Conservation (phyloP, 1,140 invertebrate species). For the Calephelis nemesis region DNA sequence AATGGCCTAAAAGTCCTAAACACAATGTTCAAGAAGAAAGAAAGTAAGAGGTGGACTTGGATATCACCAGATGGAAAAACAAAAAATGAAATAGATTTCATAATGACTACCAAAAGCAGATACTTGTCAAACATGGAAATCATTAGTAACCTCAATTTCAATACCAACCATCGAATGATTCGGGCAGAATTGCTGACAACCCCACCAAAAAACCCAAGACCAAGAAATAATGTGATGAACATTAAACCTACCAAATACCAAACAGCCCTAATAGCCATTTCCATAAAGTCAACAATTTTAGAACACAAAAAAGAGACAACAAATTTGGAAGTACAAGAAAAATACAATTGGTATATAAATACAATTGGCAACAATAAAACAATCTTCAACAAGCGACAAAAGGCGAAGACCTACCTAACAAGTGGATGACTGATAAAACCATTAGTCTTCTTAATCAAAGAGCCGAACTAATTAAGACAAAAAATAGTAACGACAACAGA, state of each 20-base stretch:
- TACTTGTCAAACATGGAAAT: constrained; percentile 8
- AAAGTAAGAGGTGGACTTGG: constrained; percentile 20
- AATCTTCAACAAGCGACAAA: constrained; percentile 17
- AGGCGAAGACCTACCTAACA: neutral
- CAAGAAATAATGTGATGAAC: constrained; percentile 5
- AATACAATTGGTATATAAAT: constrained; percentile 23
- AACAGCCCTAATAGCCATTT: neutral
- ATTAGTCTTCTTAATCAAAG: constrained; percentile 22
- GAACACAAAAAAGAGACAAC: constrained; percentile 13
- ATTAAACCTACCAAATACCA: neutral
- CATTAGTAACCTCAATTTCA: constrained; percentile 19
- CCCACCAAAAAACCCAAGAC: constrained; percentile 2
- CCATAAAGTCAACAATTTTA: constrained; percentile 6
- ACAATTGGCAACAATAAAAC: constrained; percentile 18
- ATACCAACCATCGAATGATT: constrained; percentile 17
- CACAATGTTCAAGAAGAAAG: constrained; percentile 17
- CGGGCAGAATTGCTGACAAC: constrained; percentile 12
- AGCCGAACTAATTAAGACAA: constrained; percentile 17
- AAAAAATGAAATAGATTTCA: constrained; percentile 17
- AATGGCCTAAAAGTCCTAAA: constrained; percentile 18
- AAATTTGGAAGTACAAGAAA: constrained; percentile 20
- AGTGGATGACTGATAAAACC: constrained; percentile 17
- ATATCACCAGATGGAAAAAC: constrained; percentile 12
- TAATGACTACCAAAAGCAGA: constrained; percentile 18
- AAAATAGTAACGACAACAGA: constrained; percentile 17